Evolutionary conservation across 2,888 invertebrate genomes (phyloP), one percentile per base, ranked within the genome.

Genomic region (Acleris holmiana): DNA sequence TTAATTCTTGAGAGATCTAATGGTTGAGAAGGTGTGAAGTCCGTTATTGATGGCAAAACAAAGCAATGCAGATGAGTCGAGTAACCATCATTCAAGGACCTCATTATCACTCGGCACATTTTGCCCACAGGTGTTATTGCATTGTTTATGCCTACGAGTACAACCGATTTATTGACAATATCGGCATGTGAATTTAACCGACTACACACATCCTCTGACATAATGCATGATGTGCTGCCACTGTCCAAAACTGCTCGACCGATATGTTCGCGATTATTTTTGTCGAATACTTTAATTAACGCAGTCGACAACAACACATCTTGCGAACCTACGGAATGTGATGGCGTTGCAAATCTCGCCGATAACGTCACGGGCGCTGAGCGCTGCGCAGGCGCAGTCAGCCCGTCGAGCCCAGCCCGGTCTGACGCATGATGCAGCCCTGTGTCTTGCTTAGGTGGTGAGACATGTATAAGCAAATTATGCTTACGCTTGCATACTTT

Each of bases 261-360:
- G 17, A 68, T 21, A 25, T 61, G 44, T 21, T 55, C 66, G 0
- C 47, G 21, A 48, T 66, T 50, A 57, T 69, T 57, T 6, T 5
- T 13, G 23, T 67, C 68, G 15, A 21, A 61, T 15, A 68, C 4
- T 41, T 68, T 72, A 3, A 72, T 15, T 29, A 68, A 60, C 21
- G 44, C 13, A 4, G 48, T n/a, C n/a, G n/a, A n/a, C n/a, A n/a
- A n/a, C n/a, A n/a, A n/a, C n/a, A n/a, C n/a, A n/a, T n/a, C n/a
- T n/a, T n/a, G n/a, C n/a, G n/a, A n/a, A n/a, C n/a, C n/a, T n/a
- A n/a, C n/a, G n/a, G n/a, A n/a, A n/a, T 21, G 48, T 2, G 18
- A 2, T 10, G 48, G 5, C 15, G 4, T 10, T 4, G 10, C 21
- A 18, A 48, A 18, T 10, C 19, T 15, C 18, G 48, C 48, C 1